These are phyloP conservation scores for Sebastolobus altivelis DNA, from an alignment of 2,797 vertebrate genomes.

Conservation along the genomic window DNA sequence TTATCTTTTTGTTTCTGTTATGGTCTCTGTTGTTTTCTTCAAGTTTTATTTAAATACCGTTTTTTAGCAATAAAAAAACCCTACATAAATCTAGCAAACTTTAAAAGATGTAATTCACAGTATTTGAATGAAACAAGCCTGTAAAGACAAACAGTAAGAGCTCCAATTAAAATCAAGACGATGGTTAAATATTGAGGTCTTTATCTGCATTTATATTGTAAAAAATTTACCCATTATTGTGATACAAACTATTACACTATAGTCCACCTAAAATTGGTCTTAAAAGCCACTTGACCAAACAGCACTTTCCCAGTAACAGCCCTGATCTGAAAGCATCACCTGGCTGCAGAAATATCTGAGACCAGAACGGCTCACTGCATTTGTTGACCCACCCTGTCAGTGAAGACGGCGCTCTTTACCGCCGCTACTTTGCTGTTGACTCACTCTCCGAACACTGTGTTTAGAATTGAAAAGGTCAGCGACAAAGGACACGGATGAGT, in stretches of 20 bases:
- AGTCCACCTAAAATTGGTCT: not conserved
- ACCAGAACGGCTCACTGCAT: not conserved
- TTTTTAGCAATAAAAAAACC: not conserved
- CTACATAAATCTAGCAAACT: not conserved
- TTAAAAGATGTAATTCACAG: not conserved
- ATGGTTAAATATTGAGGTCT: not conserved
- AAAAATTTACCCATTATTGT: not conserved
- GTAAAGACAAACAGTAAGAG: not conserved
- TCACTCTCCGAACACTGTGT: not conserved
- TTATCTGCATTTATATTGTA: not conserved
- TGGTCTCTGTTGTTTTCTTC: not conserved
- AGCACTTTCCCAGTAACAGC: not conserved
- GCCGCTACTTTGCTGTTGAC: not conserved
- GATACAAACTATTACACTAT: not conserved
- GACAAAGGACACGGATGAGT: constrained; percentile 1
- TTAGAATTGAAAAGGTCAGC: constrained; percentile 14
- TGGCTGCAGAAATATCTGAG: constrained; percentile 3
- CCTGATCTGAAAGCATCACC: not conserved
- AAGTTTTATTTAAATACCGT: not conserved
- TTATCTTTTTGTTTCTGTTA: not conserved
- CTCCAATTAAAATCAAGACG: not conserved
- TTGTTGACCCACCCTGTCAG: constrained; percentile 7
- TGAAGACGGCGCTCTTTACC: constrained; percentile 4
- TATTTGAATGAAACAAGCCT: not conserved
- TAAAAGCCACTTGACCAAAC: not conserved